phyloP scores from a whole-genome alignment of 2,797 vertebrate species.

The Chelon auratus region DNA sequence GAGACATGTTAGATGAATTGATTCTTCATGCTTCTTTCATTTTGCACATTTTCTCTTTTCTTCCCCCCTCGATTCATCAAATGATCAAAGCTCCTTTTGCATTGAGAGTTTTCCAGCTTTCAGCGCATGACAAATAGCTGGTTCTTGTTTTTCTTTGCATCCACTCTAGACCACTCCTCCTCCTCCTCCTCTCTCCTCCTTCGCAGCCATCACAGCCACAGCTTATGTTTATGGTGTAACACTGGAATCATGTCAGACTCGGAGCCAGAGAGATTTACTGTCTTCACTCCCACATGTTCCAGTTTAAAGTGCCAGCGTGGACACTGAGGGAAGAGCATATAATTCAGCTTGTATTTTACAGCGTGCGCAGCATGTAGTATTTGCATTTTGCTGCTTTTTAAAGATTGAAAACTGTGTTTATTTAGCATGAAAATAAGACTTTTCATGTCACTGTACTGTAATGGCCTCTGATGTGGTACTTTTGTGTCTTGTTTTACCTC shows the following conservation, averaged over 20 bases:
- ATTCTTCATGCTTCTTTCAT: slow-evolving; percentile 12
- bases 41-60: not conserved
- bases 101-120: slow-evolving; percentile 8
- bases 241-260: slow-evolving; percentile 72
- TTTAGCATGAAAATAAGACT: not conserved
- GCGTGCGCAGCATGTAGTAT: not conserved
- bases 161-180: slow-evolving; percentile 8
- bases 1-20: slow-evolving; percentile 11
- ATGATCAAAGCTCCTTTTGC: slow-evolving; percentile 17
- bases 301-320: slow-evolving; percentile 6
- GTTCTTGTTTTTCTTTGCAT: slow-evolving; percentile 4
- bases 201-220: slow-evolving; percentile 28
- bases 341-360: not conserved
- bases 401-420: not conserved
- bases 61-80: slow-evolving; percentile 1
- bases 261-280: slow-evolving; percentile 62
- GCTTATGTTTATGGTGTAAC: slow-evolving; percentile 65
- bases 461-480: slow-evolving; percentile 24
- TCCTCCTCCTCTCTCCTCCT: slow-evolving; percentile 28
- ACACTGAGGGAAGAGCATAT: not conserved
- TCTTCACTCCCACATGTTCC: slow-evolving; percentile 16
- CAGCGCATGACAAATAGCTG: slow-evolving; percentile 1
- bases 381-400: slow-evolving; percentile 3
- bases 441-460: slow-evolving; percentile 10
- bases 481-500: slow-evolving; percentile 51